Evolutionary conservation across 2,113 vertebrate species (phyloP), one percentile per base, ranked within the genome.

Genomic region (Nematolebias whitei): DNA sequence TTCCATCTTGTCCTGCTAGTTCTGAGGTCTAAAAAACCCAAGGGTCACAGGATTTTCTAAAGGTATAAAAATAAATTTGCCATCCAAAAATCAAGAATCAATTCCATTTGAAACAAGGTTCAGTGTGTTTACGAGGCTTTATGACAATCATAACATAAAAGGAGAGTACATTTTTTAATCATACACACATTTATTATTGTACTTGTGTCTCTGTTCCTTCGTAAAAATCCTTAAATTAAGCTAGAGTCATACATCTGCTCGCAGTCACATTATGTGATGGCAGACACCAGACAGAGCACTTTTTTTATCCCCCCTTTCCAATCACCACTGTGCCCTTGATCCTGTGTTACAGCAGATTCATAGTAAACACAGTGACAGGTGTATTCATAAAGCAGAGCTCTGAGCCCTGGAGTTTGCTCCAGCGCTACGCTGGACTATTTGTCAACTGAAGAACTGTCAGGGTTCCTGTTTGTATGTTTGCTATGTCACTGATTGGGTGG

Each of bases 301-400:
- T 75, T 80, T 70, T 77, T 76, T 70, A 68, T 80, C 68, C 64
- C 57, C 60, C 19, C 60, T 73, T 78, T 79, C 78, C 83, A 86
- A 85, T 85, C 85, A 82, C 80, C 53, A 58, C 76, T 44, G 63
- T 77, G 83, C 77, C 83, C 88, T 88, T 90, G 86, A 86, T 88
- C 78, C 77, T 76, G 76, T 63, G 76, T 85, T 87, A 78, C 79
- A 78, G 79, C 76, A 76, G 78, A 88, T 88, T 88, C 83, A 85
- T 81, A 79, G 87, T 85, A 88, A 89, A 88, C 87, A 88, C 74
- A 72, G 51, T 87, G 87, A 88, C 87, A 89, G 85, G 87, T 90
- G 87, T 82, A 88, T 89, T 89, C 86, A 90, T 87, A 87, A 85
- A 80, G 76, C 72, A 68, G 45, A 48, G 70, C 85, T 67, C 72